phyloP scores from a whole-genome alignment of 2,888 invertebrate species.

The Apodemia hepburni region DNA sequence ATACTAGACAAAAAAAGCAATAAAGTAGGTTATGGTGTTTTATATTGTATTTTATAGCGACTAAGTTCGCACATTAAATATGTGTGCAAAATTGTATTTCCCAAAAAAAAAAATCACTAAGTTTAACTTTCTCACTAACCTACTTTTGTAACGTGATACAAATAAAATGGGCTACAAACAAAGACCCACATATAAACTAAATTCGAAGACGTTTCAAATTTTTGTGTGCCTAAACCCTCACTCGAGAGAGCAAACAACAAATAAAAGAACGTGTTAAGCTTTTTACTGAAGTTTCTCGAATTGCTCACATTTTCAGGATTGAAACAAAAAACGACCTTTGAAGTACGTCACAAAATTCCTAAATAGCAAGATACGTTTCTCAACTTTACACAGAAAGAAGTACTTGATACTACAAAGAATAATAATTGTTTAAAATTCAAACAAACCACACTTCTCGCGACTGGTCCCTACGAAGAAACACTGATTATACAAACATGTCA shows the following conservation, averaged over 20 bases:
- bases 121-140: neutral
- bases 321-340: neutral
- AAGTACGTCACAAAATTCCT: neutral
- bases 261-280: neutral
- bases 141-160: neutral
- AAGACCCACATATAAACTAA: neutral
- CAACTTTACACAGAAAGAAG: neutral
- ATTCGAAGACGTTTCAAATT: neutral
- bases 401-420: neutral
- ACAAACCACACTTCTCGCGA: conserved; percentile 4
- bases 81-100: neutral
- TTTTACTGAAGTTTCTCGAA: neutral
- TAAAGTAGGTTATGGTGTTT: neutral
- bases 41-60: neutral
- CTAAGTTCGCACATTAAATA: neutral
- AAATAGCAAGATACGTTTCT: neutral
- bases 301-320: neutral
- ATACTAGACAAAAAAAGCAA: conserved; percentile 2
- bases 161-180: neutral
- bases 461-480: neutral
- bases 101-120: neutral
- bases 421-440: conserved; percentile 1
- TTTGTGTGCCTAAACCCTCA: neutral
- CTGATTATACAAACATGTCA: conserved; percentile 11
- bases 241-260: neutral